Evolutionary conservation across 2,888 invertebrate genomes (phyloP).

Genomic region (Patella caerulea): DNA sequence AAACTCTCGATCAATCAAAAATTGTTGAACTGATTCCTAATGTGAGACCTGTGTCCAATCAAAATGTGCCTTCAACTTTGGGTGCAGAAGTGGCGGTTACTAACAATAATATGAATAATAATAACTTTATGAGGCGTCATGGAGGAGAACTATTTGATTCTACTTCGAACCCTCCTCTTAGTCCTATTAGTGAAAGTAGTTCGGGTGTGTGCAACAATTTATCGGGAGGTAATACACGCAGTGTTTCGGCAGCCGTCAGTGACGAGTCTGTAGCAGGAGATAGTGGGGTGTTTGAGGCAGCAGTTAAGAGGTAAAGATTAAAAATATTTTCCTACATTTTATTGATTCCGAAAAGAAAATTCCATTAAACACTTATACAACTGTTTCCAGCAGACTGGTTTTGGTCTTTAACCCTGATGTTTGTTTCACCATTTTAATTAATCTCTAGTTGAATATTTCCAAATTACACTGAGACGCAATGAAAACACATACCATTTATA

Average conservation of each 20-base stretch:
- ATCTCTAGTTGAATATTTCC: too few species aligned
- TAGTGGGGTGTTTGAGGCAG: slow-evolving; percentile 73
- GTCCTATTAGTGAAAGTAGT: slow-evolving; percentile 71
- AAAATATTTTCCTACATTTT: too few species aligned
- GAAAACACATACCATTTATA: too few species aligned
- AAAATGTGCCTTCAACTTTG: slow-evolving; percentile 4
- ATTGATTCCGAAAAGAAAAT: too few species aligned
- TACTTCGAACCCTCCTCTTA: slow-evolving; percentile 64
- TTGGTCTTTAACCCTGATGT: too few species aligned
- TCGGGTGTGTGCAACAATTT: slow-evolving; percentile 68
- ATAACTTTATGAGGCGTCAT: slow-evolving; percentile 13
- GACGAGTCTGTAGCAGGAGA: slow-evolving; percentile 95
- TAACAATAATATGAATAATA: slow-evolving; percentile 4
- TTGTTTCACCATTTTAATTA: too few species aligned
- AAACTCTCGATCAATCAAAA: slow-evolving; percentile 22
- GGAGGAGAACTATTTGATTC: slow-evolving; percentile 35
- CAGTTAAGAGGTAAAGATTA: slow-evolving; percentile 64
- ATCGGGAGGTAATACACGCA: slow-evolving; percentile 68
- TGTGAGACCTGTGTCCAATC: slow-evolving; percentile 13
- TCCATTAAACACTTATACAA: too few species aligned
- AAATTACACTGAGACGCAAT: too few species aligned
- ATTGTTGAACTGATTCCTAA: slow-evolving; percentile 17
- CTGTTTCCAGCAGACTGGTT: too few species aligned
- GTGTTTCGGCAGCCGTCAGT: slow-evolving; percentile 94
- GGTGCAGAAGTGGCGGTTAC: slow-evolving; percentile 14